phyloP scores from a whole-genome alignment of 2,797 vertebrate species.

The Uromys caudimaculatus region DNA sequence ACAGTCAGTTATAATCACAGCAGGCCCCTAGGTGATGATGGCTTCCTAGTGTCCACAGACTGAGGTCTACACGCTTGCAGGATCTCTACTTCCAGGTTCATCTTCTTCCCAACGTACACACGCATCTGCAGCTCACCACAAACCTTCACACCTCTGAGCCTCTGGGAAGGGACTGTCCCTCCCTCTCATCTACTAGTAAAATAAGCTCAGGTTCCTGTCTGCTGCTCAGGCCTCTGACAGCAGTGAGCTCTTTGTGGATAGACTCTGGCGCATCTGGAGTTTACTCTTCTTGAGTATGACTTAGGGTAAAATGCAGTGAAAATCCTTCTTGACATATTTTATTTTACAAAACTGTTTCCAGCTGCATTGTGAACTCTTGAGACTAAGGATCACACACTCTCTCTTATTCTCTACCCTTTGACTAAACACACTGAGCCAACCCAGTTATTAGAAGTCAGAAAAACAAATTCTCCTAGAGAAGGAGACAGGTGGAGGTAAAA shows the following conservation, averaged over 20 bases:
- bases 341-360: not conserved
- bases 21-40: fast-evolving
- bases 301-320: not conserved
- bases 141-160: not conserved
- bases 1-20: not conserved
- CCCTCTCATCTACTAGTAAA: not conserved
- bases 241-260: not conserved
- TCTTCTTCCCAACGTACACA: not conserved
- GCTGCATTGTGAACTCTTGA: slow-evolving; percentile 10
- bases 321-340: not conserved
- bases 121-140: not conserved
- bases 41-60: not conserved
- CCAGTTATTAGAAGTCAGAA: not conserved
- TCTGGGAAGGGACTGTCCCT: not conserved
- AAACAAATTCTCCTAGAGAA: not conserved
- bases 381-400: not conserved
- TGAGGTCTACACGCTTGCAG: not conserved
- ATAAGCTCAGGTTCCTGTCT: not conserved
- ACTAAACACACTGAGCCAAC: not conserved
- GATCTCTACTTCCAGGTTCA: not conserved
- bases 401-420: not conserved
- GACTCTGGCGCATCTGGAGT: not conserved
- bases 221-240: not conserved
- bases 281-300: not conserved
- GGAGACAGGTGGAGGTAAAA: not conserved